phyloP scores from a whole-genome alignment of 2,888 invertebrate genomes.

The Drosophila austrosaltans region DNA sequence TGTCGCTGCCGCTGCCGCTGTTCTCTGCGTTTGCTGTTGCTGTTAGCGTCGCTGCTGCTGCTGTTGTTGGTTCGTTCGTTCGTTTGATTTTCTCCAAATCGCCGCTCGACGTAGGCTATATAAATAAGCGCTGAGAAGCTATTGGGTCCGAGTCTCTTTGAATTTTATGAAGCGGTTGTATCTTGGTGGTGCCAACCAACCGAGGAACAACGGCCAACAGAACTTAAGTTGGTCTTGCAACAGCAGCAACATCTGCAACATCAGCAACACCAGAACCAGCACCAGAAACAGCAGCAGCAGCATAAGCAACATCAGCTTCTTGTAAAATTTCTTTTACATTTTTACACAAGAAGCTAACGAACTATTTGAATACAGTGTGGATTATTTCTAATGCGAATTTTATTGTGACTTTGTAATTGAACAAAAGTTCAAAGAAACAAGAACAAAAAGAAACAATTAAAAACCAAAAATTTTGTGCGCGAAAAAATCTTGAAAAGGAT shows the following conservation, averaged over 20 bases:
- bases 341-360: conserved; percentile 57
- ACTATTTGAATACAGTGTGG: conserved; percentile 57
- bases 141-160: conserved; percentile 84
- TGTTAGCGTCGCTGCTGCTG: conserved; percentile 21
- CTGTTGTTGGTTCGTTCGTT: conserved; percentile 44
- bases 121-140: conserved; percentile 84
- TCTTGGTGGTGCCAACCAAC: conserved; percentile 76
- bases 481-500: conserved; percentile 55
- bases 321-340: conserved; percentile 49
- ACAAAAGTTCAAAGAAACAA: conserved; percentile 38
- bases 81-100: conserved; percentile 77
- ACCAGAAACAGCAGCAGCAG: conserved; percentile 24
- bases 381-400: conserved; percentile 46
- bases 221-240: conserved; percentile 42
- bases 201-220: conserved; percentile 46
- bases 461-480: conserved; percentile 53
- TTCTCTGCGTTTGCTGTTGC: conserved; percentile 37
- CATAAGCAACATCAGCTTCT: conserved; percentile 54
- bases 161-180: conserved; percentile 84
- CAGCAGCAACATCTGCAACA: conserved; percentile 22
- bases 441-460: conserved; percentile 26
- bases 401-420: conserved; percentile 26
- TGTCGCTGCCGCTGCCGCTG: conserved; percentile 52
- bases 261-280: conserved; percentile 48
- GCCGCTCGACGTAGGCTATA: conserved; percentile 84